Evolutionary conservation across 2,113 vertebrate genomes (phyloP).

Genomic region (Aspidoscelis tigris): DNA sequence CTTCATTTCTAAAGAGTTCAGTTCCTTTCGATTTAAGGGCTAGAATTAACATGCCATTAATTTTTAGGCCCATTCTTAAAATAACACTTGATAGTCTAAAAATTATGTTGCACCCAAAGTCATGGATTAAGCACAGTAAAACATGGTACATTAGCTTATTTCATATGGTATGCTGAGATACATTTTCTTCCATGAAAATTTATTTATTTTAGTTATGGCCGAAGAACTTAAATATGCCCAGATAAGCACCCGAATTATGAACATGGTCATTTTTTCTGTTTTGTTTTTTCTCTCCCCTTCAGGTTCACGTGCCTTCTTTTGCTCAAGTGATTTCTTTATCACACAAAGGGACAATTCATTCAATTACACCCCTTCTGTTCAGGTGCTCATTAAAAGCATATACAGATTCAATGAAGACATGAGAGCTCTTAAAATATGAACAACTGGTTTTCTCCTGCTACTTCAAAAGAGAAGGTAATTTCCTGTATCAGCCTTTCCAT

Average conservation of each 20-base stretch:
- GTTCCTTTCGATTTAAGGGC: background rate
- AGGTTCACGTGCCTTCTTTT: background rate
- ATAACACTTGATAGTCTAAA: too few relatives aligned
- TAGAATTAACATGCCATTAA: background rate
- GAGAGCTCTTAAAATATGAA: too few relatives aligned
- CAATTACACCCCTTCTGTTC: too few relatives aligned
- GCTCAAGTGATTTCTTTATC: background rate
- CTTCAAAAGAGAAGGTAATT: too few relatives aligned
- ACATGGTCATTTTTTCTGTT: background rate
- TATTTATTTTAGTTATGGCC: background rate
- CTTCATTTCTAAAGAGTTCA: background rate
- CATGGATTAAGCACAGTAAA: background rate
- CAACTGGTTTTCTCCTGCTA: too few relatives aligned
- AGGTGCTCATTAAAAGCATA: too few relatives aligned
- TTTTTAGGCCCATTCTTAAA: background rate
- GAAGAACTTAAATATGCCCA: background rate
- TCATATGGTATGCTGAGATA: background rate
- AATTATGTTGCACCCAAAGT: background rate
- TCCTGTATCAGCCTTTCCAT: too few relatives aligned
- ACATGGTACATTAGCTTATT: background rate
- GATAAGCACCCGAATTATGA: background rate
- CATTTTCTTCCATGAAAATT: background rate
- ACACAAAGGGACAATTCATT: background rate
- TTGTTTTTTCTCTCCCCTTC: background rate
- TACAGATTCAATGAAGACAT: too few relatives aligned